Evolutionary conservation across 2,888 invertebrate genomes (phyloP).

Genomic region (Lithophane leautieri): DNA sequence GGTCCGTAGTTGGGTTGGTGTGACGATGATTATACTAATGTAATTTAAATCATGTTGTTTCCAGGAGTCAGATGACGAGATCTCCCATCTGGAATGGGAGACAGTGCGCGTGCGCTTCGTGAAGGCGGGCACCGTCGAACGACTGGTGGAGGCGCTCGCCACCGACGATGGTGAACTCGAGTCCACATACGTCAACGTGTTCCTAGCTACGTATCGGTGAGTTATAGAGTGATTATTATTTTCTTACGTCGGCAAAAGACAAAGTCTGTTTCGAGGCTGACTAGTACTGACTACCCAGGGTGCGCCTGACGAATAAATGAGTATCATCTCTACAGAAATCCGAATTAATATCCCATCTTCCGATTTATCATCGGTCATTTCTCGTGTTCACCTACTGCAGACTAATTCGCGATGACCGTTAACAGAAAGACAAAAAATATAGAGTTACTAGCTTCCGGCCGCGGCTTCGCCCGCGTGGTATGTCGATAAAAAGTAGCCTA

Average conservation of each 20-base stretch:
- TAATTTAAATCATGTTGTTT: conserved; percentile 61
- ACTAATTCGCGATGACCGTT: background rate
- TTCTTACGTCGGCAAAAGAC: background rate
- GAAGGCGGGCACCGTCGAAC: conserved; percentile 98
- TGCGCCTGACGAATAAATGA: background rate
- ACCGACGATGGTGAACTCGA: conserved; percentile 99
- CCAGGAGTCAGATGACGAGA: conserved; percentile 97
- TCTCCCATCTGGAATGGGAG: conserved; percentile 99
- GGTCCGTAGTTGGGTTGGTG: background rate
- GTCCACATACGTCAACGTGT: conserved; percentile 99
- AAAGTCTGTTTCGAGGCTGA: background rate
- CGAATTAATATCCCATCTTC: background rate
- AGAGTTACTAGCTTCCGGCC: too few relatives aligned
- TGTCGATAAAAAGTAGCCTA: too few relatives aligned
- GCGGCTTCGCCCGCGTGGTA: too few relatives aligned
- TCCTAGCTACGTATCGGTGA: conserved; percentile 97
- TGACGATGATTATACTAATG: background rate
- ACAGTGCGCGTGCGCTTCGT: conserved; percentile 98
- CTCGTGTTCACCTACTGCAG: background rate
- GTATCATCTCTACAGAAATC: background rate
- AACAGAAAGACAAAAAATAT: too few relatives aligned
- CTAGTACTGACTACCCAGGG: background rate
- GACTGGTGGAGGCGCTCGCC: conserved; percentile 97
- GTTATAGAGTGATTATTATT: conserved; percentile 11
- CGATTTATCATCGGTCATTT: background rate